phyloP scores from a whole-genome alignment of 1,140 invertebrate genomes.

The Cherax quadricarinatus region DNA sequence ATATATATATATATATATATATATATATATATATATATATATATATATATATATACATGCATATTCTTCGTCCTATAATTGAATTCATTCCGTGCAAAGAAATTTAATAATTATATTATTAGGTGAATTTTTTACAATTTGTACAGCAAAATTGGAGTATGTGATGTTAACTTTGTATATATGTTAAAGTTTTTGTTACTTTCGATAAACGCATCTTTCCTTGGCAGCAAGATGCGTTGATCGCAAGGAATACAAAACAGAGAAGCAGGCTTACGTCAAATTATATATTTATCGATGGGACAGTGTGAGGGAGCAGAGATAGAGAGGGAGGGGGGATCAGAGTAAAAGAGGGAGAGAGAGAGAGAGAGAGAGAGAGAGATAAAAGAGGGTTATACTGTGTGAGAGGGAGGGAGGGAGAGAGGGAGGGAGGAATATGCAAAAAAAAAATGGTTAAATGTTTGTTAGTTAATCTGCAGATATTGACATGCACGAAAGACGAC shows the following conservation, averaged over 20 bases:
- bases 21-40: neutral
- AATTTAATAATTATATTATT: no score
- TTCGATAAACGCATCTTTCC: conserved; percentile 1
- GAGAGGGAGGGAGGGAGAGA: neutral
- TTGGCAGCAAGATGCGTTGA: neutral
- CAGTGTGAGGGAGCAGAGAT: neutral
- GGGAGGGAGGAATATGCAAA: neutral
- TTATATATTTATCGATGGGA: neutral
- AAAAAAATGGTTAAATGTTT: no score
- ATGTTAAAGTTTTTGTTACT: neutral
- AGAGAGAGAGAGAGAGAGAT: neutral
- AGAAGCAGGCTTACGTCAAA: neutral
- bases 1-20: neutral
- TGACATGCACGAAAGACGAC: no score
- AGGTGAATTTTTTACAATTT: neutral
- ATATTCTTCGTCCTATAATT: no score
- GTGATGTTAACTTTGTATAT: neutral
- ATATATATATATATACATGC: no score
- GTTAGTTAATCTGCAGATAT: no score
- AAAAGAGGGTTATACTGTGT: no score
- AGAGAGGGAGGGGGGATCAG: neutral
- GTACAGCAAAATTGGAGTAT: neutral
- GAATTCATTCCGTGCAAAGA: no score
- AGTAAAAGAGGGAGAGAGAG: neutral
- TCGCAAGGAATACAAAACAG: neutral